Evolutionary conservation across 23 tunicate species (phyloP).

Genomic region (Ciona savignyi): DNA sequence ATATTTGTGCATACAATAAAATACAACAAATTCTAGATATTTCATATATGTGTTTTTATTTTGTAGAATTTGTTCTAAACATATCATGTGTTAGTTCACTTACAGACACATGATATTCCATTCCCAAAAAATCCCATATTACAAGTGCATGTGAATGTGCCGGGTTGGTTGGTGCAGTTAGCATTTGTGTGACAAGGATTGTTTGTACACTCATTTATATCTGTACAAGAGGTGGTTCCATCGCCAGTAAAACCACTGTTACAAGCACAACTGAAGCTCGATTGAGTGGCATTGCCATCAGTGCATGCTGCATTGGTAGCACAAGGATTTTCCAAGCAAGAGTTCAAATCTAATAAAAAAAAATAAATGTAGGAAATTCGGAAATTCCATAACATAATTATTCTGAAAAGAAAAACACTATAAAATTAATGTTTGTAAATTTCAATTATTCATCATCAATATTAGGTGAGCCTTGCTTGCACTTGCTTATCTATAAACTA

Average conservation of each 20-base stretch:
- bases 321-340: conserved; percentile 8
- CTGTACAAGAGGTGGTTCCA: conserved; percentile 14
- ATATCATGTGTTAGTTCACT: background rate
- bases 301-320: conserved; percentile 10
- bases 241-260: conserved; percentile 10
- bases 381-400: too few species aligned
- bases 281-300: conserved; percentile 6
- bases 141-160: conserved; percentile 39
- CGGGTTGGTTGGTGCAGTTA: conserved; percentile 21
- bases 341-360: conserved; percentile 7
- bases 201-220: conserved; percentile 22
- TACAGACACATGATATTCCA: conserved; percentile 13
- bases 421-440: background rate
- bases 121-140: conserved; percentile 11
- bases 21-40: too few species aligned
- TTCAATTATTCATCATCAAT: background rate
- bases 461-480: background rate
- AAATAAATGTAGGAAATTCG: too few species aligned
- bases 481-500: too few species aligned
- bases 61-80: too few species aligned
- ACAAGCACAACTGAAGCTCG: background rate
- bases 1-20: too few species aligned
- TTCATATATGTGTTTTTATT: too few species aligned
- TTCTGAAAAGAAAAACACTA: background rate
- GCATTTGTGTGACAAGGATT: conserved; percentile 19